phyloP scores from a whole-genome alignment of 2,113 vertebrate genomes.

The Notothenia coriiceps region DNA sequence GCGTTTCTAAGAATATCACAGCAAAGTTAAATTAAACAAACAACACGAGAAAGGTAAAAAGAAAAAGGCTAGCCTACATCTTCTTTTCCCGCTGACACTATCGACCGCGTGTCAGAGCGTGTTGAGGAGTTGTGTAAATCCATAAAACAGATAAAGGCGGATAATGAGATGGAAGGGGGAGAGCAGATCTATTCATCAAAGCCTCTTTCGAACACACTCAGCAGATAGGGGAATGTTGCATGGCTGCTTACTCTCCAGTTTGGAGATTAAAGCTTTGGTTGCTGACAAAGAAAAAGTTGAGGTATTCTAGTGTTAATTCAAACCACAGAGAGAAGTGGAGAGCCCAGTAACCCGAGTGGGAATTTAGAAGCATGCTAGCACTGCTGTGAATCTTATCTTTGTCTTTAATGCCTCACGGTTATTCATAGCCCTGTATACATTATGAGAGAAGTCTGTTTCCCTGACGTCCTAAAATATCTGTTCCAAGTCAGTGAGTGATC shows the following conservation, averaged over 20 bases:
- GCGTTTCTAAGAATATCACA: conserved; percentile 37
- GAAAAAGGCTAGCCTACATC: conserved; percentile 45
- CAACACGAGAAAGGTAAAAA: conserved; percentile 21
- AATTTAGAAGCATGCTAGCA: conserved; percentile 16
- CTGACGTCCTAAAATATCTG: not conserved
- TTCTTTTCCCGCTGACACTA: conserved; percentile 48
- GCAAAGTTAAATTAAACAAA: conserved; percentile 34
- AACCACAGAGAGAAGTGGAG: conserved; percentile 21
- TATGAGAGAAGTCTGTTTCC: not conserved
- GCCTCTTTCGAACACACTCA: conserved; percentile 80
- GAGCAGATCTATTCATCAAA: conserved; percentile 81
- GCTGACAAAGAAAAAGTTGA: conserved; percentile 57
- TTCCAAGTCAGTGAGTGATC: not conserved
- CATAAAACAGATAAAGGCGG: conserved; percentile 77
- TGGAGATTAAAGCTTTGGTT: conserved; percentile 73
- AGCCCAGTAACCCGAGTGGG: not conserved
- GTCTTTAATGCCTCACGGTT: conserved; percentile 8
- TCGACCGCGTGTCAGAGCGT: conserved; percentile 60
- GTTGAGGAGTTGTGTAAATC: conserved; percentile 77
- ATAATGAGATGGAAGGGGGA: conserved; percentile 80
- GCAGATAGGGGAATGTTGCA: conserved; percentile 63
- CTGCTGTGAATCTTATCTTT: not conserved
- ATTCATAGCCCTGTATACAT: not conserved
- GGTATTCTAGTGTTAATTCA: conserved; percentile 30
- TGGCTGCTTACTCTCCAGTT: conserved; percentile 70